Evolutionary conservation across 2,113 vertebrate species (phyloP).

Genomic region (Elaphurus davidianus): DNA sequence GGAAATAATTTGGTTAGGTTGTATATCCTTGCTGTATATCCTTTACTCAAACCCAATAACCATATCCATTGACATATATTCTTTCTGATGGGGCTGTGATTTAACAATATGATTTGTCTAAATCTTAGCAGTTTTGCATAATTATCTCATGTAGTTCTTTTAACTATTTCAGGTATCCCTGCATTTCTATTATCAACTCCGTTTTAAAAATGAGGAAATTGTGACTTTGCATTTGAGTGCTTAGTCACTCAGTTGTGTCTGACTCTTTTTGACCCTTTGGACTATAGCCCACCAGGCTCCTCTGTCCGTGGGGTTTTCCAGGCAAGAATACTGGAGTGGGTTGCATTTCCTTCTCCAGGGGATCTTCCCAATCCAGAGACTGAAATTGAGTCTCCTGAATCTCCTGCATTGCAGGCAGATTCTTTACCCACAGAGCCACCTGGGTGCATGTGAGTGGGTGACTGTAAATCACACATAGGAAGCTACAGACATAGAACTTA

Average conservation of each 20-base stretch:
- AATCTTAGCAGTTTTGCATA: neutral
- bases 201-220: slow-evolving; percentile 8
- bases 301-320: neutral
- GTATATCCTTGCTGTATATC: neutral
- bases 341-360: neutral
- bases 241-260: neutral
- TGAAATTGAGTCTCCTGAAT: neutral
- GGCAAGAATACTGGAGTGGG: neutral
- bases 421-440: neutral
- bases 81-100: neutral
- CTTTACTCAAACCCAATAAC: neutral
- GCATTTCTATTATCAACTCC: neutral
- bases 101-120: neutral
- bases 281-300: neutral
- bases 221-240: neutral
- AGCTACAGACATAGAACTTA: neutral
- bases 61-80: neutral
- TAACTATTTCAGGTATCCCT: neutral
- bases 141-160: neutral
- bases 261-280: neutral
- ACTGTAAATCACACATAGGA: neutral
- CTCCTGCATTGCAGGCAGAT: neutral
- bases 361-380: neutral
- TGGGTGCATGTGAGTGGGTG: neutral
- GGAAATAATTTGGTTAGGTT: neutral